These are phyloP conservation scores for Scolopax rusticola DNA, from an alignment of 2,797 vertebrate genomes.

Conservation along the genomic window DNA sequence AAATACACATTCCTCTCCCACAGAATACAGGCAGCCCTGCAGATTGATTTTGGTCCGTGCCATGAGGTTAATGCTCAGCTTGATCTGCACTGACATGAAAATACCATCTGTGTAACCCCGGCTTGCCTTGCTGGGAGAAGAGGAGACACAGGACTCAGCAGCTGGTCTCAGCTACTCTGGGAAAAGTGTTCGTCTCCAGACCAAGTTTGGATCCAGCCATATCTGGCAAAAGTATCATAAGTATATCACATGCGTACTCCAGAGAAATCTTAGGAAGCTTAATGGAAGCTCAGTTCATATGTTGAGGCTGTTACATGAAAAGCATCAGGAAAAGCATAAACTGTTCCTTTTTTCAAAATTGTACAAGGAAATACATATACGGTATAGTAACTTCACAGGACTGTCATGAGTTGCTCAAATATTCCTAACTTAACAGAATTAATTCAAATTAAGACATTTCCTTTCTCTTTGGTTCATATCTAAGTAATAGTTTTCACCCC, in stretches of 20 bases:
- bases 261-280: conserved; percentile 65
- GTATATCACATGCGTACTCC: conserved; percentile 41
- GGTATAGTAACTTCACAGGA: not conserved
- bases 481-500: not conserved
- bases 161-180: conserved; percentile 68
- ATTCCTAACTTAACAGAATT: not conserved
- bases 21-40: conserved; percentile 8
- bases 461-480: not conserved
- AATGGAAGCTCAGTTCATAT: conserved; percentile 58
- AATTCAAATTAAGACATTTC: not conserved
- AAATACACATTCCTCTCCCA: conserved; percentile 3
- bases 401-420: not conserved
- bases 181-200: conserved; percentile 59
- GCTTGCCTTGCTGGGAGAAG: conserved; percentile 54
- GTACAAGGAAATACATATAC: not conserved
- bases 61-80: conserved; percentile 67
- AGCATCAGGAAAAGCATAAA: conserved; percentile 63
- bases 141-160: conserved; percentile 61
- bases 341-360: conserved; percentile 8
- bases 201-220: conserved; percentile 56
- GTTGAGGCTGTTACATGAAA: conserved; percentile 62
- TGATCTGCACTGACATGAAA: conserved; percentile 67
- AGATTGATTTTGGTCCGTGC: conserved; percentile 67
- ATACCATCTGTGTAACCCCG: conserved; percentile 68
- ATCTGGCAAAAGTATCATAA: conserved; percentile 56